A percentile compares a stretch with the other conserved stretches of the same genome.
phyloP scores from a whole-genome alignment of 2,888 invertebrate species.

The Drosophila colorata region DNA sequence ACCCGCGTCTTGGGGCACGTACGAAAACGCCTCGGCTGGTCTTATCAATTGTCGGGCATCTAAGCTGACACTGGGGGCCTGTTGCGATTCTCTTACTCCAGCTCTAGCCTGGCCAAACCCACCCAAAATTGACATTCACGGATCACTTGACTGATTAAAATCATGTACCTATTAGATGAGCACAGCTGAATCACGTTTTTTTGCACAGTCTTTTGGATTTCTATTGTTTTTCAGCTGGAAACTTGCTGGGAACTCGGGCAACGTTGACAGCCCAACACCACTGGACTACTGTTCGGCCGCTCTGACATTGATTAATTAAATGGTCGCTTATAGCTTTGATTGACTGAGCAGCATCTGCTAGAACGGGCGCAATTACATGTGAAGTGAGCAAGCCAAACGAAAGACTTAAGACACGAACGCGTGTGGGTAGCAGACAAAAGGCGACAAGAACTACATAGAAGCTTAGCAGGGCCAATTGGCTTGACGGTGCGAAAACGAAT shows the following conservation, averaged over 20 bases:
- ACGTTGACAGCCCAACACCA: constrained; percentile 33
- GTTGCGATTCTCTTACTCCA: background rate
- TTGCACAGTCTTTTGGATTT: constrained; percentile 32
- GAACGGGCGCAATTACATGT: constrained; percentile 43
- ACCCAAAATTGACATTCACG: constrained; percentile 63
- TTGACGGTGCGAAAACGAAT: constrained; percentile 41
- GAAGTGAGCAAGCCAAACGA: constrained; percentile 36
- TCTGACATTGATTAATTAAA: constrained; percentile 73
- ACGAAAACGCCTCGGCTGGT: constrained; percentile 56
- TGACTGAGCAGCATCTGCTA: constrained; percentile 25
- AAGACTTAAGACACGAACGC: constrained; percentile 47
- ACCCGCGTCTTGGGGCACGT: constrained; percentile 55
- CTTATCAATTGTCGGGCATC: constrained; percentile 65
- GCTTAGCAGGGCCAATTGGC: constrained; percentile 35
- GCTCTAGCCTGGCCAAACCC: constrained; percentile 4
- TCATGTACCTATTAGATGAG: constrained; percentile 55
- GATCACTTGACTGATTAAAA: constrained; percentile 51
- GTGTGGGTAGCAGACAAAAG: constrained; percentile 56
- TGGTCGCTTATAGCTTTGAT: constrained; percentile 52
- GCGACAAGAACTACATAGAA: constrained; percentile 5
- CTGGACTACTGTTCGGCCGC: constrained; percentile 14
- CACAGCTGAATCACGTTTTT: constrained; percentile 36
- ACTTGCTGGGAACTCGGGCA: constrained; percentile 25
- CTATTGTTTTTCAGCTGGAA: background rate
- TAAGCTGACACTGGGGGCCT: too few species aligned